A percentile compares a stretch with the other conserved stretches of the same genome.
Conservation (phyloP, 2,888 invertebrate genomes). For the Himalopsyche tibetana region DNA sequence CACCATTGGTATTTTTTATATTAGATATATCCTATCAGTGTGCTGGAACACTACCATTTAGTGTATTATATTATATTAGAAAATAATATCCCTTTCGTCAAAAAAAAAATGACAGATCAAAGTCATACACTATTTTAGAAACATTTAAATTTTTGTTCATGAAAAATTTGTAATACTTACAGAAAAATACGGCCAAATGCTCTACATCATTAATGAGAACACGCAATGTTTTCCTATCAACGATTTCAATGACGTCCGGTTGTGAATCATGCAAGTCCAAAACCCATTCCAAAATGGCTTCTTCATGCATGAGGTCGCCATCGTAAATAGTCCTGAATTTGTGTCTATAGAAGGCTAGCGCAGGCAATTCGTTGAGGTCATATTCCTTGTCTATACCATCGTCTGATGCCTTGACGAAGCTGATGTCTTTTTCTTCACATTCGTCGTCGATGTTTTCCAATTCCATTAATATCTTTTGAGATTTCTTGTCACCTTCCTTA, state of each 20-base stretch:
- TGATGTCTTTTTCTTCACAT: conserved; percentile 93
- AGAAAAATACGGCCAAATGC: conserved; percentile 94
- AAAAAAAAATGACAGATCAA: too few species aligned
- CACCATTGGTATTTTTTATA: too few species aligned
- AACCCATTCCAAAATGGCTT: conserved; percentile 93
- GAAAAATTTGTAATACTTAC: conserved; percentile 75
- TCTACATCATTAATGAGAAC: conserved; percentile 93
- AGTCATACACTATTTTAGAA: too few species aligned
- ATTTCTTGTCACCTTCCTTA: conserved; percentile 92
- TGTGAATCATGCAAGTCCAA: conserved; percentile 88
- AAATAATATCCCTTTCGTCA: too few species aligned
- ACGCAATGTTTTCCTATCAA: conserved; percentile 92
- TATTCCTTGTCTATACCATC: conserved; percentile 92
- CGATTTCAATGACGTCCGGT: conserved; percentile 93
- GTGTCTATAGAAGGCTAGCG: conserved; percentile 90
- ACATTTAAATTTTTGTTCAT: background rate
- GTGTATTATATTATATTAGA: too few species aligned
- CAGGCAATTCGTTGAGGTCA: conserved; percentile 87
- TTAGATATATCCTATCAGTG: too few species aligned
- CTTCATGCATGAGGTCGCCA: conserved; percentile 94
- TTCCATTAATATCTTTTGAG: conserved; percentile 91
- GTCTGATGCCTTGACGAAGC: conserved; percentile 94
- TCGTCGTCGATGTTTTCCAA: conserved; percentile 95
- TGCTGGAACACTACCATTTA: too few species aligned
- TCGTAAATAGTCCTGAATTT: conserved; percentile 92